Conservation (phyloP, 2,888 invertebrate genomes). For the Euplexia lucipara region DNA sequence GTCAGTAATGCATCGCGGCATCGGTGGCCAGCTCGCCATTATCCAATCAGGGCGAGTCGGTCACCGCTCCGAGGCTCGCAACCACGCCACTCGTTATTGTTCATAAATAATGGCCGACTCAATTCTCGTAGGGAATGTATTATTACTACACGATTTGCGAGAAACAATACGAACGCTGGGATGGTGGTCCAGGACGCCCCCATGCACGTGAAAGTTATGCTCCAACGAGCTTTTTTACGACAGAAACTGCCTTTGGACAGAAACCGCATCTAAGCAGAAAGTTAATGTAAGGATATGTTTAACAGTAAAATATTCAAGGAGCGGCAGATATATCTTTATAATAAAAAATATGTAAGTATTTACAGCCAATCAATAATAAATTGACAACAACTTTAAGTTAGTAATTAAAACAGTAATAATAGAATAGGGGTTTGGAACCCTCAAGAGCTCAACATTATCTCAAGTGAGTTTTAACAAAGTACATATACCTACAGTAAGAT, state of each 20-base stretch:
- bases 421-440: conserved; percentile 17
- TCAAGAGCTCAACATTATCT: conserved; percentile 29
- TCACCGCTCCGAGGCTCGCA: conserved; percentile 75
- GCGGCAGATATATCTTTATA: background rate
- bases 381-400: background rate
- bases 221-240: conserved; percentile 2
- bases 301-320: too few species aligned
- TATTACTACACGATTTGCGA: conserved; percentile 65
- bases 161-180: conserved; percentile 38
- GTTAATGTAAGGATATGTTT: too few species aligned
- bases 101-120: conserved; percentile 73
- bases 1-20: conserved; percentile 58
- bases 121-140: conserved; percentile 56
- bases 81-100: conserved; percentile 70
- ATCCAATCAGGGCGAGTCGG: conserved; percentile 80
- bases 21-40: conserved; percentile 69
- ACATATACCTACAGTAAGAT: conserved; percentile 21
- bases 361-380: background rate
- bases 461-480: conserved; percentile 32
- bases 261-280: too few species aligned
- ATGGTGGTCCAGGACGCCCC: conserved; percentile 47
- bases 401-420: background rate
- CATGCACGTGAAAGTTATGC: conserved; percentile 18
- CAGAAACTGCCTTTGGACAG: background rate
- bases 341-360: background rate